These are phyloP conservation scores for Pyralis farinalis DNA, from an alignment of 2,888 invertebrate genomes.

Conservation along the genomic window DNA sequence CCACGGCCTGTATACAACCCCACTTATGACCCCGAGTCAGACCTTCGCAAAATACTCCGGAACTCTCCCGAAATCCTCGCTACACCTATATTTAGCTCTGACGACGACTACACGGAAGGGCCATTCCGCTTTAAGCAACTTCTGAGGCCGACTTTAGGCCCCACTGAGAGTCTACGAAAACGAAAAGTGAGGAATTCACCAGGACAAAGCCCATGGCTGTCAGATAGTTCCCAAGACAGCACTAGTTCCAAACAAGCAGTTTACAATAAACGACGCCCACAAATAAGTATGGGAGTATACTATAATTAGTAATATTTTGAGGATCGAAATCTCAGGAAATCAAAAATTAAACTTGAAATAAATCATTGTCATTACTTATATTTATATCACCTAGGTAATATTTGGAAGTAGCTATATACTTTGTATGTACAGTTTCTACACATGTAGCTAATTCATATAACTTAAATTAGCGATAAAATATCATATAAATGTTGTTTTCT, in stretches of 20 bases:
- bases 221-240: conserved; percentile 73
- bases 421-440: too few species aligned
- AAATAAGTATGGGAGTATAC: conserved; percentile 73
- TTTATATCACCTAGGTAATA: too few species aligned
- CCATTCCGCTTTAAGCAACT: conserved; percentile 86
- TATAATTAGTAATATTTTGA: conserved; percentile 43
- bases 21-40: conserved; percentile 65
- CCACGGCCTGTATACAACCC: conserved; percentile 53
- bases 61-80: conserved; percentile 73
- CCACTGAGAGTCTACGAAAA: conserved; percentile 85
- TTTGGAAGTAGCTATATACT: too few species aligned
- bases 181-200: conserved; percentile 77
- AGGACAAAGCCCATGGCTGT: conserved; percentile 71
- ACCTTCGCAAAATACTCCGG: conserved; percentile 68
- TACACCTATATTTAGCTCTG: conserved; percentile 66
- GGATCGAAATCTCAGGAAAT: neutral
- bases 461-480: too few species aligned
- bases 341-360: neutral
- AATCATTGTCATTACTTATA: too few species aligned
- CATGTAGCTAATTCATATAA: too few species aligned
- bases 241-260: conserved; percentile 59
- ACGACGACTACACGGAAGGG: conserved; percentile 81
- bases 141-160: conserved; percentile 83
- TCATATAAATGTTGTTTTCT: too few species aligned
- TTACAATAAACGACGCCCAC: conserved; percentile 66